Percentiles rank a stretch among this genome's conserved stretches.
Conservation (phyloP, 37 sponge, comb jelly and placozoan genomes). For the Haliclona indistincta region DNA sequence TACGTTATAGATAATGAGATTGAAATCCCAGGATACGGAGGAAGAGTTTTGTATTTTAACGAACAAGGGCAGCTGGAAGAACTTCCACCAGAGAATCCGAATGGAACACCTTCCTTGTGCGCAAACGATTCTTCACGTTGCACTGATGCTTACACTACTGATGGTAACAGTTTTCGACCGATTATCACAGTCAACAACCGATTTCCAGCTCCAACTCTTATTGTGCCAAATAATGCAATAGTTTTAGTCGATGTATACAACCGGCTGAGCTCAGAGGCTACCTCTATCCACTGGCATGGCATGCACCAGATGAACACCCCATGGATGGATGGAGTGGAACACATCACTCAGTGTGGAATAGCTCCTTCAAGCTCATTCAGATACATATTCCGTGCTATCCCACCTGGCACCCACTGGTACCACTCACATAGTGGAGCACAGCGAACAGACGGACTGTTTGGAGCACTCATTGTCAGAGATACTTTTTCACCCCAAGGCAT, state of each 20-base stretch:
- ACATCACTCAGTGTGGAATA: conserved; percentile 58
- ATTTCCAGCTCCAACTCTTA: conserved; percentile 52
- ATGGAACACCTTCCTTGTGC: no score
- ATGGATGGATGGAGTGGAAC: conserved; percentile 69
- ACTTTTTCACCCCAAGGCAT: conserved; percentile 11
- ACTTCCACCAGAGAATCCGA: no score
- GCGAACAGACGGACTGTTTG: conserved; percentile 66
- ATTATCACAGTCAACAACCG: conserved; percentile 35
- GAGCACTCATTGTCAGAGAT: conserved; percentile 40
- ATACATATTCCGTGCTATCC: conserved; percentile 52
- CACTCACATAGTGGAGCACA: conserved; percentile 62
- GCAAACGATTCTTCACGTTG: no score
- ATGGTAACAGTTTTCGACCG: conserved; percentile 23
- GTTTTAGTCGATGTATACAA: conserved; percentile 39
- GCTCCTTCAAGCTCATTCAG: conserved; percentile 17
- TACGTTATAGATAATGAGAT: no score
- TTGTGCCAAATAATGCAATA: conserved; percentile 25
- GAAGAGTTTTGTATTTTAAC: no score
- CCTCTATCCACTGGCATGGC: conserved; percentile 74
- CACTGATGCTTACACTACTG: no score
- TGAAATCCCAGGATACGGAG: no score
- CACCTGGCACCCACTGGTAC: conserved; percentile 72
- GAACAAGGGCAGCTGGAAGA: no score
- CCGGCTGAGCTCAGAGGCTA: conserved; percentile 24
- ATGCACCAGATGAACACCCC: conserved; percentile 38